A percentile compares a stretch with the other conserved stretches of the same genome.
Conservation (phyloP, 2,113 vertebrate species). For the Myodes glareolus region DNA sequence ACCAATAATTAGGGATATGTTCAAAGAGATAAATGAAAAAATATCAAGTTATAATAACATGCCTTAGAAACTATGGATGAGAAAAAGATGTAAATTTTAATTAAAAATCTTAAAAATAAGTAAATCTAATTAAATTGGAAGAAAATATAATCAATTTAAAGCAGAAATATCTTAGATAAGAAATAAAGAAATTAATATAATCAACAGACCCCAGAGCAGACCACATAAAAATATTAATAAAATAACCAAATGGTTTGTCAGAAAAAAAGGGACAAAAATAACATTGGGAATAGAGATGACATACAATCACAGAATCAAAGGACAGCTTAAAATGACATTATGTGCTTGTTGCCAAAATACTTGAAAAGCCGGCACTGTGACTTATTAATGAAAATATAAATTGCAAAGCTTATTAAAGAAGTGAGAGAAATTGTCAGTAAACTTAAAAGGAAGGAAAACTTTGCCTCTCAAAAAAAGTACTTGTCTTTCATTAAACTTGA, state of each 20-base stretch:
- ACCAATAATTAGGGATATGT: background rate
- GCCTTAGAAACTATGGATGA: background rate
- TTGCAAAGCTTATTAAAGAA: conserved; percentile 21
- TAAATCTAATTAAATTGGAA: conserved; percentile 18
- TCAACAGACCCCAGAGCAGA: background rate
- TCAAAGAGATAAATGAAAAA: background rate
- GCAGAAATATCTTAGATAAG: background rate
- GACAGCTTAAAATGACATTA: background rate
- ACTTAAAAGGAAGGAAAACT: background rate
- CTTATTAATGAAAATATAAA: conserved; percentile 17
- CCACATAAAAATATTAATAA: conserved; percentile 31
- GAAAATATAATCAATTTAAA: background rate
- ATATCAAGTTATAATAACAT: background rate
- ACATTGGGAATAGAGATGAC: background rate
- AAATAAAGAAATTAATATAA: background rate
- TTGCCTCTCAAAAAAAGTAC: background rate
- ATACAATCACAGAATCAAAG: background rate
- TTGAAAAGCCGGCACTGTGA: background rate
- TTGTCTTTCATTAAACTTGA: background rate
- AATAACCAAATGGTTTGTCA: background rate
- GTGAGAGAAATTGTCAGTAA: background rate
- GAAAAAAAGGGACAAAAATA: background rate
- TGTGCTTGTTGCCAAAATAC: background rate
- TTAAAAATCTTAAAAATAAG: conserved; percentile 33
- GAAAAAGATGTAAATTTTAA: background rate